These are phyloP conservation scores for Scolopax mira DNA, from an alignment of 2,113 vertebrate genomes.

Conservation along the genomic window DNA sequence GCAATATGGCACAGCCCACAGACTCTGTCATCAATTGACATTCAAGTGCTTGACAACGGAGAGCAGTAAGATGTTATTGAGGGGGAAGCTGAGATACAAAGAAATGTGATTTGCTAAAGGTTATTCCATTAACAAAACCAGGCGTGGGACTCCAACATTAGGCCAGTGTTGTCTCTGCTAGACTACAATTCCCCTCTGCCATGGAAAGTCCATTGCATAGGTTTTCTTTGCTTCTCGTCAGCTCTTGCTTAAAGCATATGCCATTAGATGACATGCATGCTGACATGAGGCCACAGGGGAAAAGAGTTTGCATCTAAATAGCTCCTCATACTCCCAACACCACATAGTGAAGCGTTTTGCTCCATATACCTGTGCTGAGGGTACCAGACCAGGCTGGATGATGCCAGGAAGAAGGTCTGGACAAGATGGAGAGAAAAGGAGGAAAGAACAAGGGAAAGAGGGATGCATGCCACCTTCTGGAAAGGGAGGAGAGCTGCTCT, in stretches of 20 bases:
- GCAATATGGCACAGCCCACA: background rate
- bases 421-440: background rate
- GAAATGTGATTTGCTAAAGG: background rate
- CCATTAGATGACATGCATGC: background rate
- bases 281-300: background rate
- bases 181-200: background rate
- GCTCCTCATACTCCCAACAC: background rate
- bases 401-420: background rate
- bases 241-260: background rate
- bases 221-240: background rate
- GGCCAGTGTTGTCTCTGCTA: background rate
- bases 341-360: background rate
- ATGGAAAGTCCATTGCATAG: background rate
- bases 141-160: background rate
- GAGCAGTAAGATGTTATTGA: background rate
- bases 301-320: background rate
- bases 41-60: background rate
- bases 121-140: background rate
- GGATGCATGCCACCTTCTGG: background rate
- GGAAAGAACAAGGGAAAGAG: background rate
- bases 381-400: background rate
- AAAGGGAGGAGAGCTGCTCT: background rate
- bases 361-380: background rate
- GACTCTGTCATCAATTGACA: background rate
- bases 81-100: background rate